These are phyloP conservation scores for Agrypnia vestita DNA, from an alignment of 1,140 invertebrate species.

Conservation along the genomic window DNA sequence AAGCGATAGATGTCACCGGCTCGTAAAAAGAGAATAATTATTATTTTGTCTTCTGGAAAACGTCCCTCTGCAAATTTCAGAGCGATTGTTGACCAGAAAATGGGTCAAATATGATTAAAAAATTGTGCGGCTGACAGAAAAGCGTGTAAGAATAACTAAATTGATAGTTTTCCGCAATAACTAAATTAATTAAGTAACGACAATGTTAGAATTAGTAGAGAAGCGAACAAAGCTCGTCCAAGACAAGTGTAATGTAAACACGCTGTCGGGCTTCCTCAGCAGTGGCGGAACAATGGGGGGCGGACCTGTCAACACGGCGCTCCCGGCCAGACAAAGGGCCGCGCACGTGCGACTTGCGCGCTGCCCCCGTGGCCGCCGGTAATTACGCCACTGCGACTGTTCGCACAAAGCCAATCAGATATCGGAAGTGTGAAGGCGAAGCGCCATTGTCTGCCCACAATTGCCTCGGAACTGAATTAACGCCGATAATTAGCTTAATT, in stretches of 20 bases:
- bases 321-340: conserved; percentile 19
- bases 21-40: no score
- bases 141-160: no score
- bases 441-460: conserved; percentile 24
- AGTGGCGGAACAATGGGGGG: conserved; percentile 13
- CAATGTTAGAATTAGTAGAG: no score
- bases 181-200: no score
- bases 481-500: neutral
- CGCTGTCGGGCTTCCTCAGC: neutral
- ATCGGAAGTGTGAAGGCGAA: conserved; percentile 24
- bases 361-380: neutral
- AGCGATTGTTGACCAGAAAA: no score
- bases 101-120: no score
- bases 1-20: no score
- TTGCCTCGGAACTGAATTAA: conserved; percentile 4
- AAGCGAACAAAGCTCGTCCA: neutral
- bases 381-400: neutral
- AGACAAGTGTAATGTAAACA: conserved; percentile 13
- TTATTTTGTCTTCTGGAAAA: no score
- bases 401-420: conserved; percentile 11
- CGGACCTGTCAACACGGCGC: neutral
- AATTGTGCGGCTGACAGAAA: no score
- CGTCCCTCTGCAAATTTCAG: no score
- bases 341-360: neutral
- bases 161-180: no score